A percentile compares a stretch with the other conserved stretches of the same genome.
Evolutionary conservation across 2,888 invertebrate species (phyloP).

Genomic region (Hyposoter didymator): DNA sequence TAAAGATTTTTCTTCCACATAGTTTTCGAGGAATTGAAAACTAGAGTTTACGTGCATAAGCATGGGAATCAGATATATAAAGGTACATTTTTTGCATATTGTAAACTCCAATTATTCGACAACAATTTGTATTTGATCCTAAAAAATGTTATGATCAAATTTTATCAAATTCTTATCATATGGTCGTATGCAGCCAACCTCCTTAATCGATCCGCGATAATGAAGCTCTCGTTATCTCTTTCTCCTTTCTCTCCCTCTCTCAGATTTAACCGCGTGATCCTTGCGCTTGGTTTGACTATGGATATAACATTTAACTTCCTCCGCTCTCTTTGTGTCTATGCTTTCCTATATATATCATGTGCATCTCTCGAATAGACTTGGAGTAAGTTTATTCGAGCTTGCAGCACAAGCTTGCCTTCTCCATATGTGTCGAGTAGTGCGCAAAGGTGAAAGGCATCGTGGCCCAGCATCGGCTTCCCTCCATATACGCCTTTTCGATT

Average conservation of each 20-base stretch:
- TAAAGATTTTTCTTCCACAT: too few relatives aligned
- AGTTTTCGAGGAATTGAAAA: too few relatives aligned
- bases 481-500: not conserved
- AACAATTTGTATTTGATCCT: too few relatives aligned
- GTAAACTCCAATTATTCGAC: too few relatives aligned
- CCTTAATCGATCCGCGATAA: not conserved
- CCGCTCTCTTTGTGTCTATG: not conserved
- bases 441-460: not conserved
- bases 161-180: too few relatives aligned
- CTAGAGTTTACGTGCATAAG: too few relatives aligned
- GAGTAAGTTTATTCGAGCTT: slow-evolving; percentile 33
- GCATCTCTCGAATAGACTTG: slow-evolving; percentile 3
- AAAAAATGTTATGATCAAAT: too few relatives aligned
- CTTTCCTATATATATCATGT: slow-evolving; percentile 6
- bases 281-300: slow-evolving; percentile 7
- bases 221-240: not conserved
- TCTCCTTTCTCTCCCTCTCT: not conserved
- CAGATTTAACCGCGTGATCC: slow-evolving; percentile 6
- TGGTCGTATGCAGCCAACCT: too few relatives aligned
- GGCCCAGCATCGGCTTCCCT: not conserved
- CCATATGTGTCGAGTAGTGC: not conserved
- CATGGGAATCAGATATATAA: too few relatives aligned
- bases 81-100: too few relatives aligned
- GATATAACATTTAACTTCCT: not conserved
- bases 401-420: slow-evolving; percentile 5